Conservation (phyloP, 2,113 vertebrate species). For the Cottus gobio region DNA sequence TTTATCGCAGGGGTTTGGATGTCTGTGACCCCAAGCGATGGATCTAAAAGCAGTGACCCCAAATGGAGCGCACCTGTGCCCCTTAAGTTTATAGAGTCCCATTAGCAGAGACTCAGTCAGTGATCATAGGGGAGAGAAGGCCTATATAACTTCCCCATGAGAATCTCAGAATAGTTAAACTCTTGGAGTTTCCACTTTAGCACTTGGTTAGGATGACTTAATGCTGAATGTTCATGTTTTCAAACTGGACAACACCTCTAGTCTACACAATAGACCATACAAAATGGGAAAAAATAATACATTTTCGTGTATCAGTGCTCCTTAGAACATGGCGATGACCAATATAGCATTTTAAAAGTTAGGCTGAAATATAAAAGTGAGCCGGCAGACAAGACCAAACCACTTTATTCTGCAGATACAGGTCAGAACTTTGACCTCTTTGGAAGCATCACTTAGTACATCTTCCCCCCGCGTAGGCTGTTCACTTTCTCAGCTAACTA, state of each 20-base stretch:
- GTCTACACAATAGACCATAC: neutral
- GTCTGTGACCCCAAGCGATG: slow-evolving; percentile 61
- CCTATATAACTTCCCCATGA: slow-evolving; percentile 49
- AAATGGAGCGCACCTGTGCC: slow-evolving; percentile 76
- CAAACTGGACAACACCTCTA: slow-evolving; percentile 23
- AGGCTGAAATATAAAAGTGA: slow-evolving; percentile 33
- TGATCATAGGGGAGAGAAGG: slow-evolving; percentile 46
- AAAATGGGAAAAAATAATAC: slow-evolving; percentile 15
- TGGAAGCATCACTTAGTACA: slow-evolving; percentile 56
- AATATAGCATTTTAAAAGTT: slow-evolving; percentile 10
- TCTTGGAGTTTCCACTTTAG: slow-evolving; percentile 30
- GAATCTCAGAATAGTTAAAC: slow-evolving; percentile 45
- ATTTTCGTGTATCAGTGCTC: neutral
- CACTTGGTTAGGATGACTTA: slow-evolving; percentile 48
- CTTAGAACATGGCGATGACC: neutral
- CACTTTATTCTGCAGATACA: slow-evolving; percentile 52
- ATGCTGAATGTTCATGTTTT: slow-evolving; percentile 48
- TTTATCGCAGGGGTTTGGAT: slow-evolving; percentile 40
- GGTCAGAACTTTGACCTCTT: slow-evolving; percentile 66
- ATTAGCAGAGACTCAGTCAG: slow-evolving; percentile 63
- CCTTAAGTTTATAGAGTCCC: slow-evolving; percentile 72
- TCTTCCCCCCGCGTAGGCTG: slow-evolving; percentile 33
- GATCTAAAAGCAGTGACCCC: slow-evolving; percentile 70
- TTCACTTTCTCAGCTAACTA: slow-evolving; percentile 58
- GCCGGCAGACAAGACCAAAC: slow-evolving; percentile 39